Base-by-base conservation (phyloP, 2,888 invertebrate species). In the Toxonevra muliebris region DNA sequence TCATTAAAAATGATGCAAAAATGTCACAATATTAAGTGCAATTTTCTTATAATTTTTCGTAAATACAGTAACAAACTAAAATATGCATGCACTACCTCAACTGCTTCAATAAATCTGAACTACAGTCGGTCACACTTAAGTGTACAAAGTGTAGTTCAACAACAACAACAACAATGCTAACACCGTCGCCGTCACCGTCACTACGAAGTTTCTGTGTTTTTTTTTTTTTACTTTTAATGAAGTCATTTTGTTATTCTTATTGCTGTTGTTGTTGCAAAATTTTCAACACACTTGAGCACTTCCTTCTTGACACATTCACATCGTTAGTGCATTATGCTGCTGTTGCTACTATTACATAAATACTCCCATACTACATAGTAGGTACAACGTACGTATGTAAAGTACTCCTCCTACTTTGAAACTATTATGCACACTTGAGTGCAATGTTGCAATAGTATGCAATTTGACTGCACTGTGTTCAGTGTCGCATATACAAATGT, bases 241-340 rank as follows among this genome's bases (percentile, higher is more conserved):
- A 72, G 69, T 69, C 60, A 68, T 72, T 70, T 70, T 65, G 43
- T n/a, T 45, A 17, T 59, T 42, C 9, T 59, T 19, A 17, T 45
- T 63, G 55, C 50, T 68, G 62, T 62, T 54, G 65, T 52, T 69
- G 59, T 63, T 64, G 42, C 57, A 15, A 67, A 48, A 30, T 7
- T 58, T 65, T 50, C 57, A 61, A 61, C 65, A 30, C 30, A 59
- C 65, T 66, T 64, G 20, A 66, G 58, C 50, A 58, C 42, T 71
- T 70, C 66, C 72, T 67, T 58, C 66, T 69, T 68, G 61, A 69
- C 69, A 63, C 60, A 62, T 57, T 19, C 68, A 61, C 63, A 30
- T 30, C 30, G 30, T 30, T 30, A 30, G 30, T 30, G 30, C 30
- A 30, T 62, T 64, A 55, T 41, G 54, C 17, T 9, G 19, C 42